These are phyloP conservation scores for Vidua macroura DNA, from an alignment of 2,113 vertebrate genomes.

Conservation along the genomic window DNA sequence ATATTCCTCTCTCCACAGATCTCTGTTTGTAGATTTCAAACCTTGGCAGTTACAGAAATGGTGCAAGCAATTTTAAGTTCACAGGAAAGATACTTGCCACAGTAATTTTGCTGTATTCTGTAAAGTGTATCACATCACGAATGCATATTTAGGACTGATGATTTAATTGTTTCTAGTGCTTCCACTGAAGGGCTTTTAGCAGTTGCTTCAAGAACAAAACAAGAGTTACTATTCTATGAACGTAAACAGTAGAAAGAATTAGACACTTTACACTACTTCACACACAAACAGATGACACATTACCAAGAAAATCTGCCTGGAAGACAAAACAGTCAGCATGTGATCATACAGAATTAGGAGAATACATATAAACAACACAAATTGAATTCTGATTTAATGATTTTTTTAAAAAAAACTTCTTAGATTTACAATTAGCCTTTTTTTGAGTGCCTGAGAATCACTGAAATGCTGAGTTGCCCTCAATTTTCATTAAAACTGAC, in stretches of 20 bases:
- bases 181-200: background rate
- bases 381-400: background rate
- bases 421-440: background rate
- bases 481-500: background rate
- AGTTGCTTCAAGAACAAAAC: constrained; percentile 18
- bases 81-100: background rate
- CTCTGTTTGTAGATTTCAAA: background rate
- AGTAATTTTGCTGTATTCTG: background rate
- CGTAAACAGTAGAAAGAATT: constrained; percentile 25
- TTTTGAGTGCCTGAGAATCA: background rate
- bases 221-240: constrained; percentile 12
- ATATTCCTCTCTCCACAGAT: background rate
- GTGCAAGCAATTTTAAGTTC: background rate
- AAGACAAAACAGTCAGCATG: constrained; percentile 27
- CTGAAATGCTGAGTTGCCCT: background rate
- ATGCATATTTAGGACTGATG: background rate
- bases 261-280: constrained; percentile 43
- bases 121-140: background rate
- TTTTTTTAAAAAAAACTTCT: background rate
- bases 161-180: background rate
- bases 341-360: background rate
- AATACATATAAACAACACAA: background rate
- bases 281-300: constrained; percentile 33
- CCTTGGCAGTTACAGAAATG: background rate
- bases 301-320: constrained; percentile 14